These are phyloP conservation scores for Microcebus lehilahytsara DNA, from an alignment of 2,113 vertebrate genomes.

Conservation along the genomic window DNA sequence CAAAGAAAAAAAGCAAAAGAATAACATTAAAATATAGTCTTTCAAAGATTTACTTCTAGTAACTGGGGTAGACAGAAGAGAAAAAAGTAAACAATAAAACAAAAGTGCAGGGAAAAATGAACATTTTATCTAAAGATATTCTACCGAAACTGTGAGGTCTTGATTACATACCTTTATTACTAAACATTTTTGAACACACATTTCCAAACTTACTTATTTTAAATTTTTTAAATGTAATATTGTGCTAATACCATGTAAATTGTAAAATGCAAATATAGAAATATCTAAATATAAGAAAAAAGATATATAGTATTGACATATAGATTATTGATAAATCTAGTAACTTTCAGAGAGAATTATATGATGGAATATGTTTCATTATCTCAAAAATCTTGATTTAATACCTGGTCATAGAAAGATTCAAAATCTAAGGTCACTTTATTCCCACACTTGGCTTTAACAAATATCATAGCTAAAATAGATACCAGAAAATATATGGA, in stretches of 20 bases:
- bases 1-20: neutral
- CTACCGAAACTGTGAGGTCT: neutral
- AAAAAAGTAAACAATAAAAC: neutral
- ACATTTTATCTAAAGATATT: neutral
- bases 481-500: neutral
- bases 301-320: neutral
- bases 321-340: neutral
- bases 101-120: neutral
- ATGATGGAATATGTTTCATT: neutral
- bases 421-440: constrained; percentile 21
- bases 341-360: constrained; percentile 13
- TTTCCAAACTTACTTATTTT: neutral
- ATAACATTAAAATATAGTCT: neutral
- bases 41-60: constrained; percentile 19
- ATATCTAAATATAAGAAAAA: neutral
- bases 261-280: neutral
- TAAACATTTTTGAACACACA: neutral
- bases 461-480: neutral
- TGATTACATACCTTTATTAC: neutral
- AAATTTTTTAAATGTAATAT: constrained; percentile 11
- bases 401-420: neutral
- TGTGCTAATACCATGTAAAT: neutral
- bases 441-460: neutral
- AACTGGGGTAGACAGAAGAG: neutral
- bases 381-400: constrained; percentile 39